A percentile compares a stretch with the other conserved stretches of the same genome.
These are phyloP conservation scores for Macquaria australasica DNA, from an alignment of 2,113 vertebrate species.

Conservation along the genomic window DNA sequence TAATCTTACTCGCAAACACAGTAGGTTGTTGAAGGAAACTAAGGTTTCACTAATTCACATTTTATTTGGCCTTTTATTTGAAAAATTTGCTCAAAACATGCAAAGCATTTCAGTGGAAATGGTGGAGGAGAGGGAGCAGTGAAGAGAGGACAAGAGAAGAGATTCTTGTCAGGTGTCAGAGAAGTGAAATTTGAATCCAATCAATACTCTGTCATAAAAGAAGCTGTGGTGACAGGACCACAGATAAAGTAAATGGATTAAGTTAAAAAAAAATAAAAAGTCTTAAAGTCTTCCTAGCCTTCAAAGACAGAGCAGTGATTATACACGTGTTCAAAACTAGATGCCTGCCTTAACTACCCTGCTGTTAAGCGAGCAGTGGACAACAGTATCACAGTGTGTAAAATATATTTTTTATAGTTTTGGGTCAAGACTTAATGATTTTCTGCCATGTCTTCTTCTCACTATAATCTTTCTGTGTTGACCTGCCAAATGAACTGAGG, in stretches of 20 bases:
- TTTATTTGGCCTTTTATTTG: background rate
- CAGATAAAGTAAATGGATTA: constrained; percentile 31
- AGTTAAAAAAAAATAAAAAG: background rate
- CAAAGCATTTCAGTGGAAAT: background rate
- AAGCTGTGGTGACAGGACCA: constrained; percentile 10
- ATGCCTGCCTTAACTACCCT: background rate
- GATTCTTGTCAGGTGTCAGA: background rate
- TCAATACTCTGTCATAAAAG: constrained; percentile 20
- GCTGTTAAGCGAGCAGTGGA: background rate
- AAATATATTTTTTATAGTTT: constrained; percentile 17
- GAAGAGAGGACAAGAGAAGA: background rate
- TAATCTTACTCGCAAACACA: background rate
- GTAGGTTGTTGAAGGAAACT: background rate
- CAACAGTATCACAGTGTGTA: background rate
- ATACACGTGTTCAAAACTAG: constrained; percentile 6
- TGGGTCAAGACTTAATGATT: constrained; percentile 41
- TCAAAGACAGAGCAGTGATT: constrained; percentile 17
- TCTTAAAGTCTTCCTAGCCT: constrained; percentile 18
- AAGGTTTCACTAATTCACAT: background rate
- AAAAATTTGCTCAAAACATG: background rate
- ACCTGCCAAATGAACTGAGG: constrained; percentile 25
- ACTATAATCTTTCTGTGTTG: background rate
- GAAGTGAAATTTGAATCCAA: constrained; percentile 22
- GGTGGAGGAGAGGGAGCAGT: background rate
- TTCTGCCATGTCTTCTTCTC: constrained; percentile 36